Evolutionary conservation across 1,140 invertebrate genomes (phyloP).

Genomic region (Nasonia vitripennis): DNA sequence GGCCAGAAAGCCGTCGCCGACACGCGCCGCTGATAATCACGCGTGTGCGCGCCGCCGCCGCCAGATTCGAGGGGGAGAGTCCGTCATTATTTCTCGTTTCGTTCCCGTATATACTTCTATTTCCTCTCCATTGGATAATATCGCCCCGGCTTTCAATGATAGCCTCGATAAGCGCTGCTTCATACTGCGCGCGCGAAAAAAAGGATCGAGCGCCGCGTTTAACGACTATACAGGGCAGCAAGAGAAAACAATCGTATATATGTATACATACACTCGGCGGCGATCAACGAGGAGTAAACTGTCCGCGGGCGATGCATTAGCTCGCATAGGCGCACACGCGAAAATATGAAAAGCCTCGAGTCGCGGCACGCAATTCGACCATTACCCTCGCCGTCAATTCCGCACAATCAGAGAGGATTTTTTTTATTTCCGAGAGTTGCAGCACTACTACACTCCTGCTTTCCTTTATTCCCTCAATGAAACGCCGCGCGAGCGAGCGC

Average conservation of each 20-base stretch:
- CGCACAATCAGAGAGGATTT: background rate
- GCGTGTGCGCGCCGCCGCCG: no score
- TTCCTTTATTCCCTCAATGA: conserved; percentile 23
- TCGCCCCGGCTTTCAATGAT: background rate
- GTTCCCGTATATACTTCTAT: no score
- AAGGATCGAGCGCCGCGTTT: background rate
- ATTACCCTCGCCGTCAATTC: conserved; percentile 4
- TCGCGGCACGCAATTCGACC: conserved; percentile 7
- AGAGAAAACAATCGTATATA: background rate
- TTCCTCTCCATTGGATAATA: background rate
- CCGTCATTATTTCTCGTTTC: conserved; percentile 19
- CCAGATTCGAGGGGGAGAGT: conserved; percentile 32
- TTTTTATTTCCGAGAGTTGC: background rate
- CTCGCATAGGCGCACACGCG: background rate
- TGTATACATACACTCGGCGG: background rate
- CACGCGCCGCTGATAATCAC: conserved; percentile 34
- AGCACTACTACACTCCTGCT: background rate
- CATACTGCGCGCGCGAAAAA: background rate
- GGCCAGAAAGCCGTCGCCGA: background rate
- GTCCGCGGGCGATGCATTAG: background rate
- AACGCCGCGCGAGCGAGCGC: background rate
- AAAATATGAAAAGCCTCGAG: conserved; percentile 15
- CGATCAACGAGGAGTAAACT: background rate
- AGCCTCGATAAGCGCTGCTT: background rate
- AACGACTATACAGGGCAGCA: background rate